Conservation (phyloP, 2,888 invertebrate species). For the Blomia tropicalis region DNA sequence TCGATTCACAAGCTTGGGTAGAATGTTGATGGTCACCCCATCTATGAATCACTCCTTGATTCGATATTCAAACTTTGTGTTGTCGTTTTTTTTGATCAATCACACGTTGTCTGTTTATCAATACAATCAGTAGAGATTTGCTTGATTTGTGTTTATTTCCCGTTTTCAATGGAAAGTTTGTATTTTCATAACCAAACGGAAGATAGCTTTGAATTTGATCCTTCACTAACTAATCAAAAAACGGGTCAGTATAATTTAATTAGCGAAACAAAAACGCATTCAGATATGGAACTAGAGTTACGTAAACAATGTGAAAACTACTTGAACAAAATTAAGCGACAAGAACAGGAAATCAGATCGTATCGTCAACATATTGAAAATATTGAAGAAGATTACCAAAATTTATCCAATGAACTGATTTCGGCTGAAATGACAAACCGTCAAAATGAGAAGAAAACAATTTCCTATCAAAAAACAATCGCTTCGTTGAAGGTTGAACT, state of each 20-base stretch:
- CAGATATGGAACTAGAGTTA: background rate
- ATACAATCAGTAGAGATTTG: no score
- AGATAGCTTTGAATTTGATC: background rate
- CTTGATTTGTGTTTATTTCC: no score
- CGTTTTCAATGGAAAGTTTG: no score
- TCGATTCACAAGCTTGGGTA: no score
- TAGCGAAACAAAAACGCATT: background rate
- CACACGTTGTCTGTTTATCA: no score
- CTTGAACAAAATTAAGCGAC: background rate
- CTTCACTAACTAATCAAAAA: background rate
- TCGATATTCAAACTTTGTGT: no score
- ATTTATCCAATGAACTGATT: background rate
- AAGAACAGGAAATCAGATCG: background rate
- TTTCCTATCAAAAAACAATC: background rate
- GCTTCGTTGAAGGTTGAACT: background rate
- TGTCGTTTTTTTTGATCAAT: no score
- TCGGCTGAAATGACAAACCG: background rate
- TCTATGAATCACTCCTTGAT: no score
- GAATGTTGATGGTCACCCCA: no score
- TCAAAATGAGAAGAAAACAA: background rate
- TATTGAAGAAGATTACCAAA: background rate
- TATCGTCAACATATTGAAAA: conserved; percentile 11
- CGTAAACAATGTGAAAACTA: background rate
- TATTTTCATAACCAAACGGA: background rate
- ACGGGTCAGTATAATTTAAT: background rate